Evolutionary conservation across 2,888 invertebrate species (phyloP), one percentile per base, ranked within the genome.

Genomic region (Athalia cordata): DNA sequence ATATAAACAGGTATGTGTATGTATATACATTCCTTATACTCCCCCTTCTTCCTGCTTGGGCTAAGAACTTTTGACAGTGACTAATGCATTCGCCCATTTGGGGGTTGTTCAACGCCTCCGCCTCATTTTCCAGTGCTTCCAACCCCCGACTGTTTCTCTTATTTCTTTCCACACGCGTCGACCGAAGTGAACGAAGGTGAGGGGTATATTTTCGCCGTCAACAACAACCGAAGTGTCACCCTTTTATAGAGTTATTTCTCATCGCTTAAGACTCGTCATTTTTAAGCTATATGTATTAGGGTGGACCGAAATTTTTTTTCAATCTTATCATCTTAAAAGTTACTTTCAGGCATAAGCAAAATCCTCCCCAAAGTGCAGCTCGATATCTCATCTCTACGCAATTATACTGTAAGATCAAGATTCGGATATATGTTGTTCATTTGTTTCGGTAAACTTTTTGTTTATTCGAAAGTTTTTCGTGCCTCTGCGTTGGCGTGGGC

Each of bases 31-130:
- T 1, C 29, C 29, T 72, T 59, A 72, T 45, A 72, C 57, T 47
- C 8, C 9, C 8, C 64, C 5, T 29, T 13, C 59, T 45, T 59
- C 57, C 70, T 59, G 29, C 7, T 29, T 15, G 70, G 57, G 45
- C 70, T 57, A 47, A 70, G 57, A 70, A 70, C 70, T 70, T 70
- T 47, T 57, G 70, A 72, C 70, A 72, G 45, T 72, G 70, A 72
- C 70, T 72, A 72, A 72, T 72, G 70, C 59, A 59, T 72, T 72
- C 59, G 47, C 57, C 70, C 70, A 72, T 72, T 68, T 68, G 9
- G 68, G 68, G 68, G 50, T 68, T 68, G 68, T 68, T 52, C 52
- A 52, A 68, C 68, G 43, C 68, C 68, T 72, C 59, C 59, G 15
- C 61, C 50, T 55, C 61, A 64, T 59, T 64, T 68, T 70, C 66